These are phyloP conservation scores for Halocaridina rubra DNA, from an alignment of 2,888 invertebrate genomes.

Conservation along the genomic window DNA sequence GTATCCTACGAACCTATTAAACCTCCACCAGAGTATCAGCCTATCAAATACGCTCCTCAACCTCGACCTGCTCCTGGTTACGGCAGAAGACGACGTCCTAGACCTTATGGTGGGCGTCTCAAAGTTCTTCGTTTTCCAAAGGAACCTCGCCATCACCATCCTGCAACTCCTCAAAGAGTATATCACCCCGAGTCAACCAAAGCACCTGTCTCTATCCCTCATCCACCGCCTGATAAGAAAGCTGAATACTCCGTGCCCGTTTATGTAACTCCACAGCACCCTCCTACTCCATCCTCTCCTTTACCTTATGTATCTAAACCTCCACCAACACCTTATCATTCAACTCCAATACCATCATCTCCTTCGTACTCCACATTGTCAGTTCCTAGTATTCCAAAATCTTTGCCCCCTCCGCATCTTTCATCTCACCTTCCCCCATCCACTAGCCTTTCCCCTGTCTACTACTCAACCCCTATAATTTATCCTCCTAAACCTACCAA, in stretches of 20 bases:
- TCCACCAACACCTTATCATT: background rate
- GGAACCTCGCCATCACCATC: background rate
- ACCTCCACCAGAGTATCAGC: background rate
- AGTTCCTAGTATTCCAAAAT: background rate
- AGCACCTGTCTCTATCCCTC: background rate
- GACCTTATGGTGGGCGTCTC: background rate
- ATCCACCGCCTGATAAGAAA: background rate
- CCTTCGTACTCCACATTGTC: background rate
- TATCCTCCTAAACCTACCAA: background rate
- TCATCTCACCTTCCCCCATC: background rate
- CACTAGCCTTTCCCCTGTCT: background rate
- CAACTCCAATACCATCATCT: background rate
- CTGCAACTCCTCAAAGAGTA: background rate
- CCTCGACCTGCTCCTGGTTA: background rate
- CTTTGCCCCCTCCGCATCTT: background rate
- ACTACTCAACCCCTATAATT: background rate
- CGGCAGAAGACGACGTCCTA: slow-evolving; percentile 5
- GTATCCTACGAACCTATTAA: slow-evolving; percentile 33
- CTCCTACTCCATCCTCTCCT: background rate
- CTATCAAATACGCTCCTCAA: slow-evolving; percentile 22
- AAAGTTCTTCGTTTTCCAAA: background rate
- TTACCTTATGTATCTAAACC: background rate
- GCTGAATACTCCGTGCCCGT: background rate
- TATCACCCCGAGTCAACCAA: background rate
- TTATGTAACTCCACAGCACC: background rate